Evolutionary conservation across 2,888 invertebrate genomes (phyloP), one percentile per base, ranked within the genome.

Genomic region (Diploptera punctata): DNA sequence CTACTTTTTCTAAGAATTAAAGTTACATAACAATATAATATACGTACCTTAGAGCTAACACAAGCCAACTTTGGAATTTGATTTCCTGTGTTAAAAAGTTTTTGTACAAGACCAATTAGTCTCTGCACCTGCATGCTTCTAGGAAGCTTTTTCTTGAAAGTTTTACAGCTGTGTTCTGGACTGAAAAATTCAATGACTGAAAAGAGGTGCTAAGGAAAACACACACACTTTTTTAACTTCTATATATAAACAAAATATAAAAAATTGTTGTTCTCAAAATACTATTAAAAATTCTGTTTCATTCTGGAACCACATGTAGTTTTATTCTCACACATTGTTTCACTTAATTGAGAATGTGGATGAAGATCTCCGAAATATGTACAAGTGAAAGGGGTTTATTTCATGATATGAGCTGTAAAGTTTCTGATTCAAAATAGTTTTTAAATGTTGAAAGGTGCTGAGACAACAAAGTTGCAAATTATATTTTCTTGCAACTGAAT

Each of bases 41-140:
- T n/a, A n/a, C 80, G 78, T 78, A 85, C 85, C 79, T 83, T 82
- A 26, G 80, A 78, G 77, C 82, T 84, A 71, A 83, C 78, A 75
- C 82, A 81, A 18, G 81, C 81, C 57, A 85, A 80, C 38, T 76
- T 78, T 70, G 84, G 84, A 78, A 86, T 83, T 77, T 83, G 82
- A 74, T 81, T 81, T 67, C 81, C 81, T 38, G 88, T 81, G 76
- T 88, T 86, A 80, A 93, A 93, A 77, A 94, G 83, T 81, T 93
- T 89, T 80, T 93, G 92, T 1, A 92, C 88, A 76, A 97, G 84
- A 79, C 92, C 92, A 78, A 91, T 90, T 75, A 97, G 84, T 81
- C 95, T 95, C 81, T 94, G 93, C 16, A 95, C 90, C 4, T 90
- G 87, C 88, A 95, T 93, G 71, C 91, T 89, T 1, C 90, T 87